A percentile compares a stretch with the other conserved stretches of the same genome.
These are phyloP conservation scores for Drosophila melanica DNA, from an alignment of 1,140 invertebrate species.

Conservation along the genomic window DNA sequence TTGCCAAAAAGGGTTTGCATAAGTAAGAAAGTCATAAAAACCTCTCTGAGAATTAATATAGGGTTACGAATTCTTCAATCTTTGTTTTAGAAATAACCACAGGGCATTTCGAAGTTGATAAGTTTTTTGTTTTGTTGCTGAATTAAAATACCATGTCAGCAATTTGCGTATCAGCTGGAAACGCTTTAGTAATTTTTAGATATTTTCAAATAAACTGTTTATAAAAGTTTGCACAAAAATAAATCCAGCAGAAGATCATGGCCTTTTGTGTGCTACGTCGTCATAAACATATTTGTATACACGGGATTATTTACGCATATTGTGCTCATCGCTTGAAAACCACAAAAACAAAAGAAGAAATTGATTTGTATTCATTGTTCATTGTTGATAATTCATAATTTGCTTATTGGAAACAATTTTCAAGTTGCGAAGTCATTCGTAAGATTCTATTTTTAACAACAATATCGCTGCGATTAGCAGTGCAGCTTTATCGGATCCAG, in stretches of 20 bases:
- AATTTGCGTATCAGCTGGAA: slow-evolving; percentile 47
- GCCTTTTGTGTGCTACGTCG: slow-evolving; percentile 18
- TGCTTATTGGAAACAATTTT: slow-evolving; percentile 65
- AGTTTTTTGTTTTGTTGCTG: slow-evolving; percentile 7
- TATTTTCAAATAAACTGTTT: slow-evolving; percentile 58
- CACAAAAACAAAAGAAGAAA: slow-evolving; percentile 6
- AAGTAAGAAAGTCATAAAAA: too few relatives aligned
- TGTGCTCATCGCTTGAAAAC: slow-evolving; percentile 18
- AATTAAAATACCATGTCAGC: slow-evolving; percentile 57
- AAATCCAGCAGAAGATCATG: slow-evolving; percentile 45
- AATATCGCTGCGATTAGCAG: slow-evolving; percentile 31
- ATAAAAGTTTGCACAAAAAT: slow-evolving; percentile 46
- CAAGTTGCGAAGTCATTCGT: slow-evolving; percentile 50
- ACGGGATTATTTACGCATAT: slow-evolving; percentile 34
- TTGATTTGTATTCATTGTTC: slow-evolving; percentile 43
- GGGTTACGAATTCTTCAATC: too few relatives aligned
- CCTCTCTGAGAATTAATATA: too few relatives aligned
- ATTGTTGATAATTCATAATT: slow-evolving; percentile 76
- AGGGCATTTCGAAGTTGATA: slow-evolving; percentile 1
- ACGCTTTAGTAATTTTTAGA: slow-evolving; percentile 34
- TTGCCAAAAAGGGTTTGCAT: too few relatives aligned
- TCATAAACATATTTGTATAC: slow-evolving; percentile 46
- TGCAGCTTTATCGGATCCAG: slow-evolving; percentile 36
- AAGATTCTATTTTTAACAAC: slow-evolving; percentile 66
- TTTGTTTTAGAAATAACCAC: not conserved